A percentile compares a stretch with the other conserved stretches of the same genome.
phyloP scores from a whole-genome alignment of 2,113 vertebrate genomes.

The Notiomystis cincta region DNA sequence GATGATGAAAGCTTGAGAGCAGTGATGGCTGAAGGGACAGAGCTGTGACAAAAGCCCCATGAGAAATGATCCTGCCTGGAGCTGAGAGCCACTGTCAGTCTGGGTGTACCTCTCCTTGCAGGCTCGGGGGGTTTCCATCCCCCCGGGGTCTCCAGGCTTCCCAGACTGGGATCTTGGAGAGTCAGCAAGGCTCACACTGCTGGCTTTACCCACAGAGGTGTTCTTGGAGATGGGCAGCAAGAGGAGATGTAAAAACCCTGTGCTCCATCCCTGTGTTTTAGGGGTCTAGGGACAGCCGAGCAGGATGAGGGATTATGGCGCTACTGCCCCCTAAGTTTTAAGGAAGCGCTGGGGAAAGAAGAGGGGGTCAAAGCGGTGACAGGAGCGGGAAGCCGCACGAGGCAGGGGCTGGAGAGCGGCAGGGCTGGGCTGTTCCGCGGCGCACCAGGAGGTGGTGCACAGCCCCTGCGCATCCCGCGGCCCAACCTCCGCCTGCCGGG shows the following conservation, averaged over 20 bases:
- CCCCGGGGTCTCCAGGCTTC: accelerated
- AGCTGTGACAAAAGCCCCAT: background rate
- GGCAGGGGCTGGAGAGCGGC: background rate
- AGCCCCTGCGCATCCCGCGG: conserved; percentile 68
- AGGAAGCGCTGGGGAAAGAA: background rate
- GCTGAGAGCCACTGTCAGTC: accelerated
- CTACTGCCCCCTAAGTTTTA: background rate
- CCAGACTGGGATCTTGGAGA: background rate
- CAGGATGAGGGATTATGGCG: background rate
- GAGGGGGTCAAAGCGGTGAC: accelerated
- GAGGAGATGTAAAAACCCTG: background rate
- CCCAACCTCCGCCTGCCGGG: background rate
- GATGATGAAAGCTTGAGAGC: background rate
- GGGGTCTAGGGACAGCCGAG: background rate
- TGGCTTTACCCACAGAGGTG: background rate
- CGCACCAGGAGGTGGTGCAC: conserved; percentile 87
- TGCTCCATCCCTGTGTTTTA: background rate
- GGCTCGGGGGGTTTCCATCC: background rate
- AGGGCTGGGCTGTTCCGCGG: conserved; percentile 24
- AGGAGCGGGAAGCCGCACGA: accelerated
- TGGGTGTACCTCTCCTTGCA: background rate
- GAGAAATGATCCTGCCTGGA: accelerated
- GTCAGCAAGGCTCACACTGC: accelerated
- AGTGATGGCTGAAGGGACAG: too few species aligned
- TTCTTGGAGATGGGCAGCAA: too few species aligned